Base-by-base conservation (phyloP, 2,888 invertebrate genomes). In the Macrosiphum euphorbiae region DNA sequence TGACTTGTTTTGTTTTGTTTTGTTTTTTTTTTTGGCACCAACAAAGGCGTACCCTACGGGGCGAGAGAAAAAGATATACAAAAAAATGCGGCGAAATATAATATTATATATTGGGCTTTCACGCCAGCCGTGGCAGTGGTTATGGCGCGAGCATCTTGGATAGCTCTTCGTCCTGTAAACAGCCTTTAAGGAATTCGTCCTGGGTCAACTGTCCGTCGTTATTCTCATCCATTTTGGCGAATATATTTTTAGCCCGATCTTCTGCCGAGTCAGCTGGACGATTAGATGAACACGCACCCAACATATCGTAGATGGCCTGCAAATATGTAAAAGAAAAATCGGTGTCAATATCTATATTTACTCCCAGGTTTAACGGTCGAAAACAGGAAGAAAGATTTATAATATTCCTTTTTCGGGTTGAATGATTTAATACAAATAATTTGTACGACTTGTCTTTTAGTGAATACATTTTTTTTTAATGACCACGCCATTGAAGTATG, bases 241-340 rank as follows among this genome's bases (percentile, higher is more conserved):
- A 99, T 95, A 99, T 99, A 96, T 99, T 99, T 96, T 99, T 99
- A 95, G 99, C 99, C 95, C 99, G 97, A 96, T 99, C 99, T 96
- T 99, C 99, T 55, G 99, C 99, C 44, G 99, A 98, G 96, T 99
- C 99, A 85, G 98, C 98, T 90, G 99, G 98, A 96, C 98, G 97
- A 96, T 98, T 98, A 96, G 98, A 98, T 95, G 98, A 98, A 96
- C 99, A 99, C 95, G 99, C 99, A 94, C 99, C 99, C 95, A 99
- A 97, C 99, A 99, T 99, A 96, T 99, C 99, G 96, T 99, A 99
- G 96, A 99, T 99, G 95, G 99, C 99, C 99, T 99, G 97, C 88
- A 94, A 93, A 78, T 35, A 35, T 78, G 24, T 91, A 91, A 90
- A 41, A 94, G 35, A 90, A 35, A 35, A 87, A 94, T 67, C 13